phyloP scores from a whole-genome alignment of 2,888 invertebrate genomes.

The Cylindroiulus punctatus region DNA sequence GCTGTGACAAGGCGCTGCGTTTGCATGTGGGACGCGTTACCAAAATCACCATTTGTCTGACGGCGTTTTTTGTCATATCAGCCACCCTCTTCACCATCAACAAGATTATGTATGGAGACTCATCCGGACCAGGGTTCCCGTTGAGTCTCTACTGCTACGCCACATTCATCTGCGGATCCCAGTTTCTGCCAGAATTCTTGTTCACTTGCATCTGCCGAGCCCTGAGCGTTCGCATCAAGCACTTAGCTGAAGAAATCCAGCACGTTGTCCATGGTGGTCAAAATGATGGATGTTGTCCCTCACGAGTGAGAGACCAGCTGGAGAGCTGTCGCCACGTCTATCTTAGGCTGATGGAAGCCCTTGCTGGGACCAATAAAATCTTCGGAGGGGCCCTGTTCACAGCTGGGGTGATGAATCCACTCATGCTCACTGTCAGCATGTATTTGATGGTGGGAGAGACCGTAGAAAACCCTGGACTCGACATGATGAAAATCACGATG shows the following conservation, averaged over 20 bases:
- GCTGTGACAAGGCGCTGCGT: background rate
- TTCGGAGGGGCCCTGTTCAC: background rate
- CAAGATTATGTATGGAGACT: background rate
- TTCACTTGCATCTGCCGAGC: background rate
- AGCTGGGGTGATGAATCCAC: background rate
- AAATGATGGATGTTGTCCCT: too few relatives aligned
- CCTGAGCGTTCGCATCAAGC: background rate
- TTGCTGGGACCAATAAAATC: background rate
- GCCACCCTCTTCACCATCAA: background rate
- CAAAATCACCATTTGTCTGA: background rate
- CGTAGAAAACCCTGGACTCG: background rate
- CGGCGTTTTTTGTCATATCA: background rate
- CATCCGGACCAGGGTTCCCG: background rate
- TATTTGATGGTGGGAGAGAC: background rate
- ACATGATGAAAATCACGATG: background rate
- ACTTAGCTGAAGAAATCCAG: background rate
- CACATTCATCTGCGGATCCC: background rate
- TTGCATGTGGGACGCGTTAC: background rate
- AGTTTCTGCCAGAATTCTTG: background rate
- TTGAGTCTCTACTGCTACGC: background rate
- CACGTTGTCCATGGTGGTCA: too few relatives aligned
- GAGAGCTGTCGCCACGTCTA: background rate
- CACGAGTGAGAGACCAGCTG: background rate
- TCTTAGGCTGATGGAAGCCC: background rate
- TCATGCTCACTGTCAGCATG: background rate